Percentiles rank a stretch among this genome's conserved stretches.
phyloP scores from a whole-genome alignment of 1,140 invertebrate species.

The Dreissena polymorpha region DNA sequence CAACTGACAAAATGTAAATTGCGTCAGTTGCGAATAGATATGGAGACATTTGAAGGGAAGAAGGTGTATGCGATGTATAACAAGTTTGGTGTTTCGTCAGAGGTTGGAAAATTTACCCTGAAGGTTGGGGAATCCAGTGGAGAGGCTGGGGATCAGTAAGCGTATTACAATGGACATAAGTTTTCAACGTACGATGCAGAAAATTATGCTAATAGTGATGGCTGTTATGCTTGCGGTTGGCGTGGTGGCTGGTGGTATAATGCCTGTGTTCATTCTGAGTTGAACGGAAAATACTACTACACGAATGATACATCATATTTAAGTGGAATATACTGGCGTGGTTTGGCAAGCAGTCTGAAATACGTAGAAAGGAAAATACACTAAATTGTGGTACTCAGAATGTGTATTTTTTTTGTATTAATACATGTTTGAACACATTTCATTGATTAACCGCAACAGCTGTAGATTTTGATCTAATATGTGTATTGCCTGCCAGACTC shows the following conservation, averaged over 20 bases:
- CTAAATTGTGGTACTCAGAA: neutral
- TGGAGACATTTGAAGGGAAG: neutral
- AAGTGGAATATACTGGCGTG: neutral
- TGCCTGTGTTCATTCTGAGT: neutral
- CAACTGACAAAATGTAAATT: neutral
- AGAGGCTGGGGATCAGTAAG: neutral
- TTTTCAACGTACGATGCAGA: conserved; percentile 22
- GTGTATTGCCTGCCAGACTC: no score
- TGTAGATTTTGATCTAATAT: no score
- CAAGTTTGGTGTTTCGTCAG: neutral
- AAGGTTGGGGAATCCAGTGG: neutral
- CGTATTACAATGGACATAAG: neutral
- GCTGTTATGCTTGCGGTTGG: neutral
- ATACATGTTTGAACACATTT: no score
- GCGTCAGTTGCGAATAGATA: conserved; percentile 10
- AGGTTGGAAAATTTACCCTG: neutral
- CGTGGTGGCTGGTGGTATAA: conserved; percentile 26
- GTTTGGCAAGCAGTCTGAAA: neutral
- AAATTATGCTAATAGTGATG: neutral
- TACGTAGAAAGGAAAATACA: conserved; percentile 8
- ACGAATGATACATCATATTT: neutral
- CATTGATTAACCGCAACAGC: no score
- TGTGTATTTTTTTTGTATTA: no score
- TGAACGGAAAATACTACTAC: neutral
- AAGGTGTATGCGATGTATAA: conserved; percentile 2